Evolutionary conservation across 2,797 vertebrate species (phyloP), one percentile per base, ranked within the genome.

Genomic region (Poeciliopsis turneri): DNA sequence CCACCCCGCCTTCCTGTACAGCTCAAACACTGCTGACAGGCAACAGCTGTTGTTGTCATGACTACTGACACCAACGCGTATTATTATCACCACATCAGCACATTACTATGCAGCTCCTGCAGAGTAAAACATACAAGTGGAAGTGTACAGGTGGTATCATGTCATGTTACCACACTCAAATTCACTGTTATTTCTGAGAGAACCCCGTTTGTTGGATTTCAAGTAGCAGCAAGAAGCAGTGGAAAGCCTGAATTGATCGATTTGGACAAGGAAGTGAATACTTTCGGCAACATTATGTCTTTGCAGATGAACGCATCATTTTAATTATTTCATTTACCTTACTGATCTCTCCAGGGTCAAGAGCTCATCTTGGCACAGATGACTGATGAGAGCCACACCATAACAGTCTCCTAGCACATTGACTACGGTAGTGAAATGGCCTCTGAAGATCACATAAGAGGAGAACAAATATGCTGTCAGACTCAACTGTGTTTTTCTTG

Each of bases 321-420:
- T 59, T 5, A 28, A 59, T 28, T 4, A 59, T 59, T 59, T 28
- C 2, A 59, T 30, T 59, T 59, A 59, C 55, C n/a, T 53, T 28
- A 0, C 5, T 11, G 4, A 2, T 30, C 3, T 64, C 2, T 39
- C 61, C 61, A 39, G 16, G 6, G 9, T 10, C 9, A 10, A 0
- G 53, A 74, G 25, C 15, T 74, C 25, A 25, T 57, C 9, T 2
- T 3, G 0, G 41, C 39, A 43, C 36, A 74, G 36, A n/a, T 74
- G 51, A 16, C 28, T n/a, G 18, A 74, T 28, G 36, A 74, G 23
- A 4, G 51, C 73, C 51, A 74, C 15, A 53, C 73, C 73, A 4
- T 28, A n/a, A 41, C 73, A 74, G 39, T 74, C 53, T 59, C 73
- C 73, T 33, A 55, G 25, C 13, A 74, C 53, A 74, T 74, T 74